These are phyloP conservation scores for Potamarius usumacintae DNA, from an alignment of 2,113 vertebrate genomes.

Conservation along the genomic window DNA sequence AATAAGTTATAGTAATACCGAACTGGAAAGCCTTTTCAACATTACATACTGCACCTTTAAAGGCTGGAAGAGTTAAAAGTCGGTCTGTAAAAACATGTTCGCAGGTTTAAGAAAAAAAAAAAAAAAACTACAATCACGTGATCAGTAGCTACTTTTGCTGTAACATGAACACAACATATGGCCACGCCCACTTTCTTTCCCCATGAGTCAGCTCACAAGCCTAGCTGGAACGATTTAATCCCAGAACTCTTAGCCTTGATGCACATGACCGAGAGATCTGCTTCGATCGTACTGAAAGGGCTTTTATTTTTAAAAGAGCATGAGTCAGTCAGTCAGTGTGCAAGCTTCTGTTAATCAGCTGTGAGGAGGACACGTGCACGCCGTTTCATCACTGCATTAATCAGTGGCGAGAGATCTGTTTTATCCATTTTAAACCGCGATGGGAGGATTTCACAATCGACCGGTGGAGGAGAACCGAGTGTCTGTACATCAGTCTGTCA, in stretches of 20 bases:
- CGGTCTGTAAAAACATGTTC: too few relatives aligned
- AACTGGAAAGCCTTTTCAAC: neutral
- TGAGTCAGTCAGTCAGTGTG: slow-evolving; percentile 11
- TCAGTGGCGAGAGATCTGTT: neutral
- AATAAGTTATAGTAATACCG: too few relatives aligned
- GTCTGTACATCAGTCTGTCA: slow-evolving; percentile 11
- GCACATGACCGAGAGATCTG: neutral
- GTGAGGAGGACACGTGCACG: neutral
- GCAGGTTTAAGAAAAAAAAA: too few relatives aligned
- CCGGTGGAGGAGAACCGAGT: neutral
- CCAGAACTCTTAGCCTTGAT: neutral
- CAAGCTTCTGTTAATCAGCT: neutral
- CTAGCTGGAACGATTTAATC: neutral
- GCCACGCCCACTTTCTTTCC: too few relatives aligned
- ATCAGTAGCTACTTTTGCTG: too few relatives aligned
- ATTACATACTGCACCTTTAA: neutral
- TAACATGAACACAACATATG: neutral
- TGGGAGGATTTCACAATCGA: neutral
- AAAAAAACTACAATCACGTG: too few relatives aligned
- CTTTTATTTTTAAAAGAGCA: neutral
- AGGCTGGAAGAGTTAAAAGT: neutral
- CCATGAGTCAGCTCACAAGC: neutral
- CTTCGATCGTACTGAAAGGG: neutral
- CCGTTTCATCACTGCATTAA: neutral
- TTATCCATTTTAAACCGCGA: neutral